Conservation (phyloP, 2,888 invertebrate genomes). For the Thalpophila matura region DNA sequence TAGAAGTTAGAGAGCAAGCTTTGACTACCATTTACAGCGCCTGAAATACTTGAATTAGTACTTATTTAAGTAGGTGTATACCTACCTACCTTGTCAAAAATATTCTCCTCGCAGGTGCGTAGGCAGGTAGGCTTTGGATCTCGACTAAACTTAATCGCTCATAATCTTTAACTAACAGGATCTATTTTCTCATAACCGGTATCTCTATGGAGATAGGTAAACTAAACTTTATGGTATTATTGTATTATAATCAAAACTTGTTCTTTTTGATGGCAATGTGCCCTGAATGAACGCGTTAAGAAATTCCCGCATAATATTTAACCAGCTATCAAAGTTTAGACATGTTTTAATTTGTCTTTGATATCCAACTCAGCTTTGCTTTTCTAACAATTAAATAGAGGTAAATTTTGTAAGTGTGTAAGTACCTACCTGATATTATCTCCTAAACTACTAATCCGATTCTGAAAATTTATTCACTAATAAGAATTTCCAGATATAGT, state of each 20-base stretch:
- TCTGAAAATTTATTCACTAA: too few relatives aligned
- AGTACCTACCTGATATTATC: too few relatives aligned
- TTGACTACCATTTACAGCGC: too few relatives aligned
- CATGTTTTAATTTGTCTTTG: constrained; percentile 12
- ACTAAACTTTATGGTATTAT: constrained; percentile 25
- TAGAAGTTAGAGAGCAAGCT: too few relatives aligned
- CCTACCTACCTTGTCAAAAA: too few relatives aligned
- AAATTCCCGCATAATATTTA: constrained; percentile 41
- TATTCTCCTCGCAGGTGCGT: constrained; percentile 3
- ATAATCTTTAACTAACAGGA: constrained; percentile 32
- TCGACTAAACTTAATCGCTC: constrained; percentile 7
- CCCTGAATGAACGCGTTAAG: constrained; percentile 17
- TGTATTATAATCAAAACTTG: constrained; percentile 46
- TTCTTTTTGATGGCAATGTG: constrained; percentile 27
- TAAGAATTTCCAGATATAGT: too few relatives aligned
- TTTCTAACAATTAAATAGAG: too few relatives aligned
- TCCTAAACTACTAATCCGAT: too few relatives aligned
- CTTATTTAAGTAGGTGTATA: too few relatives aligned
- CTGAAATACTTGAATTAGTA: too few relatives aligned
- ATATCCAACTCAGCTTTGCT: not conserved
- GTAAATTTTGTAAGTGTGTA: too few relatives aligned
- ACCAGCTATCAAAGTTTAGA: not conserved
- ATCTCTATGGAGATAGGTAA: constrained; percentile 14
- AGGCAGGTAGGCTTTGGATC: not conserved
- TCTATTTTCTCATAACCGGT: constrained; percentile 49